A percentile compares a stretch with the other conserved stretches of the same genome.
phyloP scores from a whole-genome alignment of 2,797 vertebrate species.

The Thaleichthys pacificus region DNA sequence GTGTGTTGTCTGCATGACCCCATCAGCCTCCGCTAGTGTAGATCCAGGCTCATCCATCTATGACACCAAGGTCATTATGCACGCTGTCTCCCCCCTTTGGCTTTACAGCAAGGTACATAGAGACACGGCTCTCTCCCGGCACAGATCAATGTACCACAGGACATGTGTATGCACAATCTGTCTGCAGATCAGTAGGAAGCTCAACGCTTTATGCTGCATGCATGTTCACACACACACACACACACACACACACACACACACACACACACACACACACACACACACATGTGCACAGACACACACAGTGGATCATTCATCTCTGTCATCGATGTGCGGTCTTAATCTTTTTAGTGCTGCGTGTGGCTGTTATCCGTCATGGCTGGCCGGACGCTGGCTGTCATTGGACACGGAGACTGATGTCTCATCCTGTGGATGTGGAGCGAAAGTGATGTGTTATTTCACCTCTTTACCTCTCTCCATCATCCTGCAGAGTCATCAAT shows the following conservation, averaged over 20 bases:
- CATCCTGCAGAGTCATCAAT: not conserved
- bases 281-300: not conserved
- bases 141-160: no score
- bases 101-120: no score
- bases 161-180: no score
- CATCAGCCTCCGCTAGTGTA: not conserved
- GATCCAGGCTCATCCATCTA: not conserved
- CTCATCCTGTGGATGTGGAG: not conserved
- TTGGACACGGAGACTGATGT: not conserved
- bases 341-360: not conserved
- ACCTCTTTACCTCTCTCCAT: not conserved
- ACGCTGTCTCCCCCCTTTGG: not conserved
- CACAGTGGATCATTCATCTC: not conserved
- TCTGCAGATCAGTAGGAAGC: no score
- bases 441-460: not conserved
- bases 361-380: conserved; percentile 1
- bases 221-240: not conserved
- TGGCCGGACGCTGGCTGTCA: not conserved
- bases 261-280: not conserved
- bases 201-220: not conserved
- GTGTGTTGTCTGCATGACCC: not conserved
- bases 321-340: not conserved
- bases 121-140: not conserved
- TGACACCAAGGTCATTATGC: not conserved
- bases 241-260: not conserved